Percentiles rank a stretch among this genome's conserved stretches.
These are phyloP conservation scores for Cettia cetti DNA, from an alignment of 2,113 vertebrate genomes.

Conservation along the genomic window DNA sequence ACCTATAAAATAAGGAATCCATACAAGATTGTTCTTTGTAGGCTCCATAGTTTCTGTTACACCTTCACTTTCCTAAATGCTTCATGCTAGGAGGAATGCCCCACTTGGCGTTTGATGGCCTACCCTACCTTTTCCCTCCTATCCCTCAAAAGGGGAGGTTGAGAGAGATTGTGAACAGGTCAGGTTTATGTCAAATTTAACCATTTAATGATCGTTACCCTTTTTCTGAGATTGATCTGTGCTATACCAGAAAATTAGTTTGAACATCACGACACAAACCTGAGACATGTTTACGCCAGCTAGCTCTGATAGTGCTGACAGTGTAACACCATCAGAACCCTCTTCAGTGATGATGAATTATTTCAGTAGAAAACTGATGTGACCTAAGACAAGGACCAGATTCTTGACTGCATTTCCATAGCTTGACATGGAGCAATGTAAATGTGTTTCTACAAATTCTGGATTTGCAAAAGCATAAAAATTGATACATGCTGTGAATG, in stretches of 20 bases:
- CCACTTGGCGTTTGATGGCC: not conserved
- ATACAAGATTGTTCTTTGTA: not conserved
- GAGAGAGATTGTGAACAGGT: not conserved
- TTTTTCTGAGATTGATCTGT: not conserved
- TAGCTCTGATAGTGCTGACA: not conserved
- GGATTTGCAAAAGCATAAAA: not conserved
- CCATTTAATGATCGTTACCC: fast-evolving
- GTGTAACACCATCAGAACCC: not conserved
- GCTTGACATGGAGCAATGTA: not conserved
- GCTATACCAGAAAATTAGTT: not conserved
- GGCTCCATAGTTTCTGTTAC: not conserved
- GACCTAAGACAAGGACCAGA: not conserved
- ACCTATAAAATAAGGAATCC: not conserved
- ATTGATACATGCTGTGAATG: not conserved
- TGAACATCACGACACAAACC: not conserved
- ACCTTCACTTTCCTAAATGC: not conserved
- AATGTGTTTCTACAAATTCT: not conserved
- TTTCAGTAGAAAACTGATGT: not conserved
- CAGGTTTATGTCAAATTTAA: not conserved
- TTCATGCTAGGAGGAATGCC: not conserved
- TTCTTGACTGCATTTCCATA: not conserved
- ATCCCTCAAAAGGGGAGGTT: fast-evolving
- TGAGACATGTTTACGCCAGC: not conserved
- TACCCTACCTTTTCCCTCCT: not conserved
- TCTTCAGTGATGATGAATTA: not conserved